Evolutionary conservation across 2,113 vertebrate genomes (phyloP).

Genomic region (Hystrix cristata): DNA sequence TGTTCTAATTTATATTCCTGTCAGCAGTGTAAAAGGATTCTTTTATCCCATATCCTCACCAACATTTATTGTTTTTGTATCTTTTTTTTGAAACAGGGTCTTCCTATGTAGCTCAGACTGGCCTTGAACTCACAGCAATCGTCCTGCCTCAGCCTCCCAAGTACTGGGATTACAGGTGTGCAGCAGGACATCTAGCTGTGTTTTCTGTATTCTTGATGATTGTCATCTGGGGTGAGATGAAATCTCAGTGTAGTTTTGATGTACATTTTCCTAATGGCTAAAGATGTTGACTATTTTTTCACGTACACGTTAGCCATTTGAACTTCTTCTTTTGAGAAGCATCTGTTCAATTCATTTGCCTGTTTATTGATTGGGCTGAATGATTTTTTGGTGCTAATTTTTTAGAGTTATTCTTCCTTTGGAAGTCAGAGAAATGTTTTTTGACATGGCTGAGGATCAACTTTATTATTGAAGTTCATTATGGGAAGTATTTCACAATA

Average conservation of each 20-base stretch:
- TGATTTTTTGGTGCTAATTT: neutral
- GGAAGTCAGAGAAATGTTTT: neutral
- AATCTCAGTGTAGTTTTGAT: neutral
- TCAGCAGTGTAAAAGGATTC: too few relatives aligned
- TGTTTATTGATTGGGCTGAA: neutral
- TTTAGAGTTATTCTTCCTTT: neutral
- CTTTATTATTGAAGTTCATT: slow-evolving; percentile 45
- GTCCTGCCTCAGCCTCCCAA: neutral
- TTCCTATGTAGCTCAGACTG: neutral
- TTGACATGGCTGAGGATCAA: neutral
- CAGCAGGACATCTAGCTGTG: neutral
- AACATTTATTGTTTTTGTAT: too few relatives aligned
- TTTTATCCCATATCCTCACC: too few relatives aligned
- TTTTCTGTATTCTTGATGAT: neutral
- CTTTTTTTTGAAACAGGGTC: neutral
- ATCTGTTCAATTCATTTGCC: neutral
- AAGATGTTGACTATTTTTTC: neutral
- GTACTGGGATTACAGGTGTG: neutral
- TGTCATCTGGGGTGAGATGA: neutral
- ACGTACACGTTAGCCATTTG: neutral
- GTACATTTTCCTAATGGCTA: neutral
- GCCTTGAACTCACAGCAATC: neutral
- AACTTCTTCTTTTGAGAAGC: neutral
- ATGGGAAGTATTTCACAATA: neutral
- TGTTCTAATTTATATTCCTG: neutral